Evolutionary conservation across 2,797 vertebrate genomes (phyloP).

Genomic region (Pygocentrus nattereri): DNA sequence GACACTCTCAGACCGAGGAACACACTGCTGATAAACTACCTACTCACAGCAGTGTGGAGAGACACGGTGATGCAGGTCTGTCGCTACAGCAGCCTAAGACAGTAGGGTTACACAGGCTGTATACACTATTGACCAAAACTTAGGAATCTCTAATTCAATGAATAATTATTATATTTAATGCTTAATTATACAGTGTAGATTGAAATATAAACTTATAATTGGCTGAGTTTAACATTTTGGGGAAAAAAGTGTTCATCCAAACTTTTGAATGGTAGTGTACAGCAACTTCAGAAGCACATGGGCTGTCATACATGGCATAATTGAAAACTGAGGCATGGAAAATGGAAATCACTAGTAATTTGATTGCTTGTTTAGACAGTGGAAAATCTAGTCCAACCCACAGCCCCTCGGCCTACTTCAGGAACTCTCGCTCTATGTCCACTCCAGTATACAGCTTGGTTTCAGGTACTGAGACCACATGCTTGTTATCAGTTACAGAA

Average conservation of each 20-base stretch:
- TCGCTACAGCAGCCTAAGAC: not conserved
- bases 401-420: conserved; percentile 56
- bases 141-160: not conserved
- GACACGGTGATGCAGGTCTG: conserved; percentile 74
- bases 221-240: too few species aligned
- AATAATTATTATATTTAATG: too few species aligned
- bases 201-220: too few species aligned
- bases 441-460: conserved; percentile 67
- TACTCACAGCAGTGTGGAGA: conserved; percentile 65
- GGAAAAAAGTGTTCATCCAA: too few species aligned
- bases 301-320: too few species aligned
- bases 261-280: too few species aligned
- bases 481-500: not conserved
- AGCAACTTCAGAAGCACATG: too few species aligned
- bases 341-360: too few species aligned
- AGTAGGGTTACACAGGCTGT: not conserved
- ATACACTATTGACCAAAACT: not conserved
- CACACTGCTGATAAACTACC: conserved; percentile 68
- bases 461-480: conserved; percentile 45
- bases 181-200: too few species aligned
- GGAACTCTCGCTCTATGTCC: conserved; percentile 70
- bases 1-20: conserved; percentile 70
- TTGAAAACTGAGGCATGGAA: too few species aligned
- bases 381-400: conserved; percentile 60
- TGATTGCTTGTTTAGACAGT: conserved; percentile 25